Evolutionary conservation across 2,113 vertebrate species (phyloP).

Genomic region (Emydura subglobosa): DNA sequence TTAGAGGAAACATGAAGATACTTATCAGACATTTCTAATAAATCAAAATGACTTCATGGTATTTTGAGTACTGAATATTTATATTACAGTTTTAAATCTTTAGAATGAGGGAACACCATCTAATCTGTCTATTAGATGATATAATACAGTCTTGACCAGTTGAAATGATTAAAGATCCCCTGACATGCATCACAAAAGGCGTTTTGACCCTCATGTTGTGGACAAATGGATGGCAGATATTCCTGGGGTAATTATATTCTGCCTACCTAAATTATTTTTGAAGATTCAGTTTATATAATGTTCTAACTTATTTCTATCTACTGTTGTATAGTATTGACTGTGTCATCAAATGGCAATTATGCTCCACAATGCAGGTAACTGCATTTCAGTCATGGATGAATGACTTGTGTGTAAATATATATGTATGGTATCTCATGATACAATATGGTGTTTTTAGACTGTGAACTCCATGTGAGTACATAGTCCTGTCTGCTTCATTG

Average conservation of each 20-base stretch:
- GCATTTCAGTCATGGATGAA: neutral
- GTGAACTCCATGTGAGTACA: neutral
- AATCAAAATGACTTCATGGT: neutral
- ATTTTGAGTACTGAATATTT: slow-evolving; percentile 6
- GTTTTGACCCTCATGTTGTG: neutral
- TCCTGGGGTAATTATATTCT: neutral
- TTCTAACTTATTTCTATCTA: neutral
- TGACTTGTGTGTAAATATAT: neutral
- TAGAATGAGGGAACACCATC: neutral
- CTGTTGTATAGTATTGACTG: fast-evolving
- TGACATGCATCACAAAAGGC: neutral
- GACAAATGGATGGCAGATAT: neutral
- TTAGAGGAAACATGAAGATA: neutral
- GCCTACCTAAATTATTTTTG: neutral
- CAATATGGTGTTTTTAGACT: neutral
- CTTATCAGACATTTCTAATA: neutral
- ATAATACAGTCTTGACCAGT: neutral
- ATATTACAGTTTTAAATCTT: neutral
- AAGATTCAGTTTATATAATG: neutral
- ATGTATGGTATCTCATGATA: neutral
- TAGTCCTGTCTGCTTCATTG: neutral
- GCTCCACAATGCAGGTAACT: neutral
- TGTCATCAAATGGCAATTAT: neutral
- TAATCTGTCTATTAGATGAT: neutral
- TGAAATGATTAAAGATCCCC: neutral